Percentiles rank a stretch among this genome's conserved stretches.
These are phyloP conservation scores for Nysson spinosus DNA, from an alignment of 2,888 invertebrate genomes.

Conservation along the genomic window DNA sequence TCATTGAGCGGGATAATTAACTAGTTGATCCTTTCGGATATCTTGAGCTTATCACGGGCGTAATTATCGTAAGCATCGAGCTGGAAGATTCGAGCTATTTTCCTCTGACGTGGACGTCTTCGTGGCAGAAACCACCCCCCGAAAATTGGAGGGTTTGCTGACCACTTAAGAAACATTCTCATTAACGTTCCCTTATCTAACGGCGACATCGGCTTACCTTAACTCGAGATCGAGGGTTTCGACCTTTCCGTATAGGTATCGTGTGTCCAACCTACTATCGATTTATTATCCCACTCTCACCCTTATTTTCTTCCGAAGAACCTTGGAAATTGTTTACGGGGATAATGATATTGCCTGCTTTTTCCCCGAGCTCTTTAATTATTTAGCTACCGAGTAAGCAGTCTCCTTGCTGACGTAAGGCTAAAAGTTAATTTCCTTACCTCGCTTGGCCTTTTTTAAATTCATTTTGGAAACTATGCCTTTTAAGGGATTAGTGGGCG, in stretches of 20 bases:
- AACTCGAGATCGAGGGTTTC: constrained; percentile 2
- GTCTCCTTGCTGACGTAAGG: too few species aligned
- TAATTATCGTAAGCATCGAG: constrained; percentile 37
- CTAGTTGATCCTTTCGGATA: constrained; percentile 21
- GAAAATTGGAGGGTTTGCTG: constrained; percentile 17
- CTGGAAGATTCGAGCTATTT: constrained; percentile 31
- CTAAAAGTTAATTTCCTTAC: too few species aligned
- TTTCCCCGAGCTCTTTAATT: too few species aligned
- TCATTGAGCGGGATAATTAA: constrained; percentile 18
- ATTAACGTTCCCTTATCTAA: constrained; percentile 38
- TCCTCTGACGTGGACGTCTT: constrained; percentile 14
- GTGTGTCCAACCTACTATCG: constrained; percentile 9
- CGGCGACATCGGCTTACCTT: constrained; percentile 16
- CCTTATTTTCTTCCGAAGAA: background rate
- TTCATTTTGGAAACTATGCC: too few species aligned
- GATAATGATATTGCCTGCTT: too few species aligned
- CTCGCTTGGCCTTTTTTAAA: too few species aligned
- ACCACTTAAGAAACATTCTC: constrained; percentile 35
- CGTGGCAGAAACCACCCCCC: background rate
- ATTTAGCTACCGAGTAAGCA: too few species aligned
- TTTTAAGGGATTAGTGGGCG: too few species aligned
- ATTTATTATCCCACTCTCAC: constrained; percentile 16
- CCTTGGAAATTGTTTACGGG: constrained; percentile 1
- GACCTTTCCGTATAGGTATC: constrained; percentile 7
- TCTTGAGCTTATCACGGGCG: constrained; percentile 14